These are phyloP conservation scores for Hedya salicella DNA, from an alignment of 2,888 invertebrate species.

Conservation along the genomic window DNA sequence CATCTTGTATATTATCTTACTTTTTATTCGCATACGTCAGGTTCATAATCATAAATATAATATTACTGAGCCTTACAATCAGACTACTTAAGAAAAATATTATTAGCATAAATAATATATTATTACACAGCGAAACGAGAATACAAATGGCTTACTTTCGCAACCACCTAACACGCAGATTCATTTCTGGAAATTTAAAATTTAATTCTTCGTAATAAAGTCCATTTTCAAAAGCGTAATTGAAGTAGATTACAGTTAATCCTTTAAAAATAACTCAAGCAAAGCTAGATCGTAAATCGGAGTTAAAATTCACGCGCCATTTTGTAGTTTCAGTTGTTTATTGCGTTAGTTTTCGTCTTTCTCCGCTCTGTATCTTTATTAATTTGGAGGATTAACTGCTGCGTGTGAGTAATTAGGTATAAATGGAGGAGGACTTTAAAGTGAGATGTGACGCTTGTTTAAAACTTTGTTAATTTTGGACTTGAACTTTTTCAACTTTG, in stretches of 20 bases:
- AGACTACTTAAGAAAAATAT: not conserved
- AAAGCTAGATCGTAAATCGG: conserved; percentile 18
- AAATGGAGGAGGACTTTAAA: conserved; percentile 16
- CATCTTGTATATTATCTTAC: too few relatives aligned
- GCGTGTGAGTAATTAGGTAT: not conserved
- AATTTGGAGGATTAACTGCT: not conserved
- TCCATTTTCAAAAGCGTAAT: not conserved
- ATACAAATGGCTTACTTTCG: not conserved
- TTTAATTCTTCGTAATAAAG: not conserved
- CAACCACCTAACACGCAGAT: not conserved
- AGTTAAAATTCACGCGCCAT: conserved; percentile 10
- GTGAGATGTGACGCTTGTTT: conserved; percentile 23
- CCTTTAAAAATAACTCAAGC: not conserved
- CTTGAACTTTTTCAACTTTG: not conserved
- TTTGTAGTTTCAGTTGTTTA: not conserved
- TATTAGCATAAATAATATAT: conserved; percentile 7
- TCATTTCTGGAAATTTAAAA: not conserved
- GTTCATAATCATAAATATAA: not conserved
- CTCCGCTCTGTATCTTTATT: not conserved
- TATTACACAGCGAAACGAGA: conserved; percentile 15
- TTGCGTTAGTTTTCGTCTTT: not conserved
- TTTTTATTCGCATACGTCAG: too few relatives aligned
- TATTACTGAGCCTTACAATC: not conserved
- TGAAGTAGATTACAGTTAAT: not conserved
- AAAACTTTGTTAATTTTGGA: conserved; percentile 1